Conservation (phyloP, 2,797 vertebrate species). For the Synaphobranchus kaupii region DNA sequence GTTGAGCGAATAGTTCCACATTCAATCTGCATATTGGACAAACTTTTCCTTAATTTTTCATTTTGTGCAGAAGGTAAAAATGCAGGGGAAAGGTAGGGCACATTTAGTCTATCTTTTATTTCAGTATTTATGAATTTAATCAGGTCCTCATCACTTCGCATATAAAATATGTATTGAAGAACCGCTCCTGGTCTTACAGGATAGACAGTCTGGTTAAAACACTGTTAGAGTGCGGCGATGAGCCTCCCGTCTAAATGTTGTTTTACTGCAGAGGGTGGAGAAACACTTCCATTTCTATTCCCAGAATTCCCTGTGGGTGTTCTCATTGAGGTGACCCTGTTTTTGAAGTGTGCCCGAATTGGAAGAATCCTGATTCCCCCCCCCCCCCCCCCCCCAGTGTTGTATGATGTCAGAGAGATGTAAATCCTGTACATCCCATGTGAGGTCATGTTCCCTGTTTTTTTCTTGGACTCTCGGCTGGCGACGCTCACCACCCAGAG, state of each 20-base stretch:
- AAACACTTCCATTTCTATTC: conserved; percentile 25
- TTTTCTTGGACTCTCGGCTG: conserved; percentile 26
- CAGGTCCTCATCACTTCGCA: not conserved
- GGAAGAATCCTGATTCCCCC: conserved; percentile 34
- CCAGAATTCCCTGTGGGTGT: conserved; percentile 41
- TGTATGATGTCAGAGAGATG: conserved; percentile 22
- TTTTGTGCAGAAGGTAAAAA: not conserved
- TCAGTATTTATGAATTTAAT: not conserved
- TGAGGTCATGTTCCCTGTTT: not conserved
- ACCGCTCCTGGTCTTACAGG: not conserved
- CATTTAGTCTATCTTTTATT: not conserved
- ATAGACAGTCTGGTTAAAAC: not conserved
- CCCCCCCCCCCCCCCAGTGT: not conserved
- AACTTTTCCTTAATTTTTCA: not conserved
- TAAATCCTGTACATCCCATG: conserved; percentile 24
- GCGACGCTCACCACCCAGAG: conserved; percentile 42
- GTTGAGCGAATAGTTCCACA: not conserved
- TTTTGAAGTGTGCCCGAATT: conserved; percentile 42
- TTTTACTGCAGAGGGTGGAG: not conserved
- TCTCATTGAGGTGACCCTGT: conserved; percentile 25
- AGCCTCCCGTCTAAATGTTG: not conserved
- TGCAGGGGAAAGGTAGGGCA: not conserved
- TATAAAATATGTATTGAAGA: not conserved
- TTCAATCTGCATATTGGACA: not conserved
- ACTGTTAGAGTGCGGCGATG: not conserved